phyloP scores from a whole-genome alignment of 1,140 invertebrate species.

The Pogonognathellus flavescens region DNA sequence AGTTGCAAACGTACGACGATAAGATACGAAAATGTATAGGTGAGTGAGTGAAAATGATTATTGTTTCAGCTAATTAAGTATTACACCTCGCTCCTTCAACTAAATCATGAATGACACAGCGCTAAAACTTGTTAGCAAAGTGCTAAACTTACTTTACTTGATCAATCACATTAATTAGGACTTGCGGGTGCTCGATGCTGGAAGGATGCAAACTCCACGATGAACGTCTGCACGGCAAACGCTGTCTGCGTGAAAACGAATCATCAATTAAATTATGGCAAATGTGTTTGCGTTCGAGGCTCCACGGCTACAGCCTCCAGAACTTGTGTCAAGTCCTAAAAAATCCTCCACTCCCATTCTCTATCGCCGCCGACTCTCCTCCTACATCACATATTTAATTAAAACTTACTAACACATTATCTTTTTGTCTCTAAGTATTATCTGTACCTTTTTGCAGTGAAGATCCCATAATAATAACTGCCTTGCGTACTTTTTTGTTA shows the following conservation, averaged over 20 bases:
- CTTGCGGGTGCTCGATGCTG: slow-evolving; percentile 47
- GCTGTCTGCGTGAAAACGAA: slow-evolving; percentile 52
- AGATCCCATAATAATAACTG: no score
- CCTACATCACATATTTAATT: no score
- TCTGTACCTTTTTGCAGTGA: no score
- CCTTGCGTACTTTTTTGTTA: no score
- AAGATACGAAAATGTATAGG: slow-evolving; percentile 49
- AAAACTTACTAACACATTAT: no score
- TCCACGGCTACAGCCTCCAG: slow-evolving; percentile 21
- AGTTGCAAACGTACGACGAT: slow-evolving; percentile 49
- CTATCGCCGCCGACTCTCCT: background rate
- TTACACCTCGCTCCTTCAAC: background rate
- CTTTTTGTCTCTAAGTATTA: no score
- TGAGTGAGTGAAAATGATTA: background rate
- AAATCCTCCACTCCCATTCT: background rate
- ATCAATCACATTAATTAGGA: background rate
- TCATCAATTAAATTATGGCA: slow-evolving; percentile 54
- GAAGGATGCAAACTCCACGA: slow-evolving; percentile 51
- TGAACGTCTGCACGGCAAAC: slow-evolving; percentile 34
- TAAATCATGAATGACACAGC: no score
- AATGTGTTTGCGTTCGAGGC: slow-evolving; percentile 51
- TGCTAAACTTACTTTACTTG: background rate
- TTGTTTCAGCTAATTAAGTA: background rate
- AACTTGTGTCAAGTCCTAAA: slow-evolving; percentile 49
- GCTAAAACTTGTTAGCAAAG: background rate